phyloP scores from a whole-genome alignment of 1,140 invertebrate species.

The Acromyrmex echinatior region DNA sequence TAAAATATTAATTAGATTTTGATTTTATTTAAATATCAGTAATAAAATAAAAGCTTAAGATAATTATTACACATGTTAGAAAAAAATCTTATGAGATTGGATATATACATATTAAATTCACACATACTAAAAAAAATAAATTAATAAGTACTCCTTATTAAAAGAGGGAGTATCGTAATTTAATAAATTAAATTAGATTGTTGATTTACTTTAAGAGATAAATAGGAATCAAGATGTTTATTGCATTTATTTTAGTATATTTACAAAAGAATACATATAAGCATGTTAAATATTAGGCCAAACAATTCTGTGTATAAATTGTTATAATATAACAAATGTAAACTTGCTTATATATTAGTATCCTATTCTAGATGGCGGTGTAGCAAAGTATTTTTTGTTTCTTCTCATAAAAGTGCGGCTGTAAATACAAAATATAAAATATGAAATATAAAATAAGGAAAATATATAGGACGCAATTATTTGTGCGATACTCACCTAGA shows the following conservation, averaged over 20 bases:
- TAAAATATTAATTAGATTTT: background rate
- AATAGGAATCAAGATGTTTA: background rate
- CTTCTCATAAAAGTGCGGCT: conserved; percentile 83
- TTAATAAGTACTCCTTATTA: background rate
- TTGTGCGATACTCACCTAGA: conserved; percentile 71
- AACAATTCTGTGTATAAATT: conserved; percentile 24
- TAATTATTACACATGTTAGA: background rate
- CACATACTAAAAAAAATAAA: background rate
- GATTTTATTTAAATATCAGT: background rate
- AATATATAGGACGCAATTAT: background rate
- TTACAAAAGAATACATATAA: conserved; percentile 56
- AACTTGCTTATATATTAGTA: conserved; percentile 70
- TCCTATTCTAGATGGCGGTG: conserved; percentile 82
- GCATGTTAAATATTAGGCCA: conserved; percentile 20
- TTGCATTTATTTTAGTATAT: conserved; percentile 32
- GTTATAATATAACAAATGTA: conserved; percentile 49
- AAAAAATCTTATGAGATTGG: background rate
- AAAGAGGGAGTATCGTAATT: background rate
- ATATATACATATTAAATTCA: background rate
- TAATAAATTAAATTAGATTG: background rate
- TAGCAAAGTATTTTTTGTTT: conserved; percentile 86
- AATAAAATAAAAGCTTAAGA: background rate
- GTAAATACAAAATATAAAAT: conserved; percentile 36
- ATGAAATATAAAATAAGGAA: background rate
- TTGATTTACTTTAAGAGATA: background rate